Evolutionary conservation across 2,888 invertebrate species (phyloP).

Genomic region (Deilephila elpenor): DNA sequence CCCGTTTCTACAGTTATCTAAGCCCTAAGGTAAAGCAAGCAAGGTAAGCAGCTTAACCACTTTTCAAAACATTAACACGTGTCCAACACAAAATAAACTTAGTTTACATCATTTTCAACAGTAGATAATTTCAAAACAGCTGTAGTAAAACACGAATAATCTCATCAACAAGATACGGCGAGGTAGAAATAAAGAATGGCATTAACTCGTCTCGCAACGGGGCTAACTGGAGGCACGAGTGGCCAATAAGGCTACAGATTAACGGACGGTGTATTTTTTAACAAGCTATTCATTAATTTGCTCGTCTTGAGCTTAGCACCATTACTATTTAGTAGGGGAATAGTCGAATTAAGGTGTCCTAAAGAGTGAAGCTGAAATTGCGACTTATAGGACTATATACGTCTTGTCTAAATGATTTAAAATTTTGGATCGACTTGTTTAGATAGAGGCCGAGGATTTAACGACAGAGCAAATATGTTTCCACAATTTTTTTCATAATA

Average conservation of each 20-base stretch:
- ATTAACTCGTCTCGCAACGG: constrained; percentile 31
- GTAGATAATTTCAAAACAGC: too few relatives aligned
- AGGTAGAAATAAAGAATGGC: neutral
- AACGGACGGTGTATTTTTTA: neutral
- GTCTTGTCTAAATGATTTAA: too few relatives aligned
- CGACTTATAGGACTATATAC: too few relatives aligned
- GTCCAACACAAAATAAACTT: neutral
- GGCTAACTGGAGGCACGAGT: neutral
- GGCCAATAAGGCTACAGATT: constrained; percentile 12
- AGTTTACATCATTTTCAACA: neutral
- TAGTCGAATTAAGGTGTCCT: constrained; percentile 17
- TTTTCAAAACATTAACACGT: too few relatives aligned
- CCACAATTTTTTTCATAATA: too few relatives aligned
- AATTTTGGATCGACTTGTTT: too few relatives aligned
- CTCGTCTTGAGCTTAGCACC: neutral
- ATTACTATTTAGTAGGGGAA: neutral
- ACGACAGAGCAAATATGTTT: too few relatives aligned
- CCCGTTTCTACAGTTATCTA: too few relatives aligned
- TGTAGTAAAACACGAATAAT: constrained; percentile 4
- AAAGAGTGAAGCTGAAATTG: too few relatives aligned
- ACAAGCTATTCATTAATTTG: constrained; percentile 14
- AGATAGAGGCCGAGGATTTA: too few relatives aligned
- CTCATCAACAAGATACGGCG: neutral
- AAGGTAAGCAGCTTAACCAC: too few relatives aligned
- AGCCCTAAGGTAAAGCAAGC: too few relatives aligned